Evolutionary conservation across 2,888 invertebrate species (phyloP).

Genomic region (Apocheima hispidaria): DNA sequence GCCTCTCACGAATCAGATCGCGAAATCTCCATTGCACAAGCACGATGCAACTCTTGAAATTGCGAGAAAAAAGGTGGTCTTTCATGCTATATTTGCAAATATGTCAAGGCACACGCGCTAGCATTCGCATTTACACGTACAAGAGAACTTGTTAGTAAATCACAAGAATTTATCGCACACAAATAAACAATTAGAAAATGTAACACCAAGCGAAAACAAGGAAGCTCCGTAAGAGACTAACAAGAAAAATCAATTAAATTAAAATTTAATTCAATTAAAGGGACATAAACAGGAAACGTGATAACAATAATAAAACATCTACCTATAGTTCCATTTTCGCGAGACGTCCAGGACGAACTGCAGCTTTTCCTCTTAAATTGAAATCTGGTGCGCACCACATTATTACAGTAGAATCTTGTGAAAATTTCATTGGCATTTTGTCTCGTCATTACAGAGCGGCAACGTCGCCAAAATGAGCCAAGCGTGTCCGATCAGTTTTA

Average conservation of each 20-base stretch:
- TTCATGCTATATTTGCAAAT: conserved; percentile 53
- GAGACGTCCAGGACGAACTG: conserved; percentile 64
- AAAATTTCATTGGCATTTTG: conserved; percentile 40
- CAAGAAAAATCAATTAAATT: conserved; percentile 33
- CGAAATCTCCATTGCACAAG: conserved; percentile 79
- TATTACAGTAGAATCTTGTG: conserved; percentile 55
- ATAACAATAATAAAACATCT: conserved; percentile 48
- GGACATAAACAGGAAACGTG: conserved; percentile 60
- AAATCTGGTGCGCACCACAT: conserved; percentile 56
- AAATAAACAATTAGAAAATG: not conserved
- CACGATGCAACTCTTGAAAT: conserved; percentile 58
- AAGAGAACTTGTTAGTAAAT: not conserved
- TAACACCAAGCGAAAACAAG: not conserved
- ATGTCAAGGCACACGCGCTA: conserved; percentile 60
- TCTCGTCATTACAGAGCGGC: conserved; percentile 21
- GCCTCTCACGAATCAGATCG: conserved; percentile 79
- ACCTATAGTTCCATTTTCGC: conserved; percentile 47
- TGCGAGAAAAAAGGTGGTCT: conserved; percentile 58
- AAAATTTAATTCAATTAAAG: conserved; percentile 53
- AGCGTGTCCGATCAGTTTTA: conserved; percentile 14
- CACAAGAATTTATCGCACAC: not conserved
- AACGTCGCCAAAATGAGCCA: conserved; percentile 41
- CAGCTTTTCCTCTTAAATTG: conserved; percentile 53
- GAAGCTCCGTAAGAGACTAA: conserved; percentile 1
- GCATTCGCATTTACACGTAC: conserved; percentile 2